These are phyloP conservation scores for Abramis brama DNA, from an alignment of 2,113 vertebrate species.

Conservation along the genomic window DNA sequence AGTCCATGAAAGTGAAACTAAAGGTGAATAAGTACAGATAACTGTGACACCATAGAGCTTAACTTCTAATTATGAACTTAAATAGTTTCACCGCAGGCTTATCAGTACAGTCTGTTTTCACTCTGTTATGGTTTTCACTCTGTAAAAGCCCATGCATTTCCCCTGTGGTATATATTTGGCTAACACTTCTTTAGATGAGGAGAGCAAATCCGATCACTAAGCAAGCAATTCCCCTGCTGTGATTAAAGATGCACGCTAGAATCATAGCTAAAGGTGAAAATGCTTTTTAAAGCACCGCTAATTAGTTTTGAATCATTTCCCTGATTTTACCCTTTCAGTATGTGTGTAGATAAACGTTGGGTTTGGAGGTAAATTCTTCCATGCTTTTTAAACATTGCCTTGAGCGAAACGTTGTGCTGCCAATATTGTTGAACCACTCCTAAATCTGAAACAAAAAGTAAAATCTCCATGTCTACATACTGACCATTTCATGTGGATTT, in stretches of 20 bases:
- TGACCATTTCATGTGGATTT: slow-evolving; percentile 65
- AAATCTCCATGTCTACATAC: slow-evolving; percentile 57
- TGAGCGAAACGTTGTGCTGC: slow-evolving; percentile 47
- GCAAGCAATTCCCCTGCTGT: slow-evolving; percentile 4
- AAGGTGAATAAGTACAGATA: too few species aligned
- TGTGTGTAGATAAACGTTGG: slow-evolving; percentile 63
- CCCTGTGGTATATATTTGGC: not conserved
- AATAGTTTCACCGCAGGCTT: not conserved
- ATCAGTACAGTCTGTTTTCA: not conserved
- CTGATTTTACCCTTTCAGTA: slow-evolving; percentile 56
- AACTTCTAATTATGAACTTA: not conserved
- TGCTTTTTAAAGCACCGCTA: slow-evolving; percentile 63
- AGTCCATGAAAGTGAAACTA: too few species aligned
- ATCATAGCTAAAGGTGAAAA: slow-evolving; percentile 65
- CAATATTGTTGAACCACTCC: slow-evolving; percentile 54
- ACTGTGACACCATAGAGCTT: not conserved
- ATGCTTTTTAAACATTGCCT: slow-evolving; percentile 62
- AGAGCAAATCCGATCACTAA: slow-evolving; percentile 11
- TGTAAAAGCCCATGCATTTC: not conserved
- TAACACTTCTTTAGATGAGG: not conserved
- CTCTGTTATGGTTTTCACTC: not conserved
- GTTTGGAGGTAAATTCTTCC: slow-evolving; percentile 64
- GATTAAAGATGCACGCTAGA: slow-evolving; percentile 52
- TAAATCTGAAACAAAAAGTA: slow-evolving; percentile 26
- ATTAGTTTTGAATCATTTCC: slow-evolving; percentile 64